phyloP scores from a whole-genome alignment of 2,797 vertebrate species.

The Ceyx erithaca region DNA sequence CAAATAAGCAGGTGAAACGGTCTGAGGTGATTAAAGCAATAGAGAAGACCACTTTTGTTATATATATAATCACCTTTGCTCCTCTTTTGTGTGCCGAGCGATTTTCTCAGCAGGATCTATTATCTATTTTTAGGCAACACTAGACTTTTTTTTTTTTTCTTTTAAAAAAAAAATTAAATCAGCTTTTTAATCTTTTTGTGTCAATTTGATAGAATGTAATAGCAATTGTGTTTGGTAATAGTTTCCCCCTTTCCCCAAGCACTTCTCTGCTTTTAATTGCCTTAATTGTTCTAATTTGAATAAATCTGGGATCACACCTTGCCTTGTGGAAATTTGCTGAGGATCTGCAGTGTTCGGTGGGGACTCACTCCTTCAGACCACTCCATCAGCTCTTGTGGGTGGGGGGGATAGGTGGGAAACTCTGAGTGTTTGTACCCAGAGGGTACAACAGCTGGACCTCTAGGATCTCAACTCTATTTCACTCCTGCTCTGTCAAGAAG shows the following conservation, averaged over 20 bases:
- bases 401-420: not conserved
- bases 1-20: constrained; percentile 77
- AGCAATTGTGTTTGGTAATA: constrained; percentile 74
- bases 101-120: constrained; percentile 74
- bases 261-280: constrained; percentile 78
- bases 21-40: constrained; percentile 79
- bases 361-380: constrained; percentile 34
- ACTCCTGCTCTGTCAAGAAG: not conserved
- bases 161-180: constrained; percentile 50
- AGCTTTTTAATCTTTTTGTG: constrained; percentile 80
- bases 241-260: constrained; percentile 25
- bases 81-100: constrained; percentile 73
- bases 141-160: constrained; percentile 29
- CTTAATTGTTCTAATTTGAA: constrained; percentile 78
- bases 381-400: not conserved
- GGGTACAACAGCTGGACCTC: not conserved
- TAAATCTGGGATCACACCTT: constrained; percentile 75
- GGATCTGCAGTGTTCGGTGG: not conserved
- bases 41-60: constrained; percentile 79
- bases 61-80: constrained; percentile 78
- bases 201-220: constrained; percentile 76
- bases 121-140: constrained; percentile 78
- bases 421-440: not conserved
- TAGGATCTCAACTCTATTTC: not conserved
- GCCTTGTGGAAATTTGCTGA: constrained; percentile 60